Percentiles rank a stretch among this genome's conserved stretches.
These are phyloP conservation scores for Melieria omissa DNA, from an alignment of 2,888 invertebrate species.

Conservation along the genomic window DNA sequence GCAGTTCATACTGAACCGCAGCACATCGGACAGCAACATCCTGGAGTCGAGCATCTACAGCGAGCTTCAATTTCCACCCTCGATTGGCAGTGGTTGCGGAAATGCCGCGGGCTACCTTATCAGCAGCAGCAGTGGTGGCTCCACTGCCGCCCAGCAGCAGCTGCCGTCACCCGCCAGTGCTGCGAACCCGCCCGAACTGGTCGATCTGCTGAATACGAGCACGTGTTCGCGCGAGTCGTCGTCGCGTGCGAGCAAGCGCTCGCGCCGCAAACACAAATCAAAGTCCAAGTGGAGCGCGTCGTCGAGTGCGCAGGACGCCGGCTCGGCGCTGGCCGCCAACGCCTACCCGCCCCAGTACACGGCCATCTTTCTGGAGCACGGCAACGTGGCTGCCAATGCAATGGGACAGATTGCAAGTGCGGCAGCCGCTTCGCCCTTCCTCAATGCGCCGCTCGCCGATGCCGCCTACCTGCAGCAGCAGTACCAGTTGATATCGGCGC, in stretches of 20 bases:
- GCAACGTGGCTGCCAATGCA: constrained; percentile 47
- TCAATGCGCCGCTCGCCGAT: constrained; percentile 45
- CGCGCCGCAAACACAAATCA: constrained; percentile 57
- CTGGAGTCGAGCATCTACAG: constrained; percentile 62
- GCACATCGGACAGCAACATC: constrained; percentile 61
- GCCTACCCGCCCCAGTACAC: constrained; percentile 63
- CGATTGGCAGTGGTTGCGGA: constrained; percentile 32
- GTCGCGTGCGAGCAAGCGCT: constrained; percentile 53
- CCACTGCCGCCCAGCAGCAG: constrained; percentile 9
- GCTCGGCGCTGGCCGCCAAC: constrained; percentile 41
- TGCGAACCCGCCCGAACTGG: constrained; percentile 30
- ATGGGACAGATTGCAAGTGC: constrained; percentile 53
- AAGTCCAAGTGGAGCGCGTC: constrained; percentile 48
- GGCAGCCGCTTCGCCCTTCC: constrained; percentile 52
- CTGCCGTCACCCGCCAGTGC: neutral
- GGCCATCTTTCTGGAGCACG: constrained; percentile 59
- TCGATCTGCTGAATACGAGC: constrained; percentile 54
- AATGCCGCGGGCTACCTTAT: constrained; percentile 26
- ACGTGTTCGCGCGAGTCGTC: constrained; percentile 55
- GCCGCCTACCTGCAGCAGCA: constrained; percentile 53
- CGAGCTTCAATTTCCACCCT: constrained; percentile 55
- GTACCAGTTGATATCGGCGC: constrained; percentile 44
- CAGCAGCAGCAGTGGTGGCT: constrained; percentile 39
- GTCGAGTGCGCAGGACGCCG: constrained; percentile 33
- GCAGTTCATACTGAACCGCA: constrained; percentile 58